Conservation (phyloP, 2,888 invertebrate species). For the Mesoligia furuncula region DNA sequence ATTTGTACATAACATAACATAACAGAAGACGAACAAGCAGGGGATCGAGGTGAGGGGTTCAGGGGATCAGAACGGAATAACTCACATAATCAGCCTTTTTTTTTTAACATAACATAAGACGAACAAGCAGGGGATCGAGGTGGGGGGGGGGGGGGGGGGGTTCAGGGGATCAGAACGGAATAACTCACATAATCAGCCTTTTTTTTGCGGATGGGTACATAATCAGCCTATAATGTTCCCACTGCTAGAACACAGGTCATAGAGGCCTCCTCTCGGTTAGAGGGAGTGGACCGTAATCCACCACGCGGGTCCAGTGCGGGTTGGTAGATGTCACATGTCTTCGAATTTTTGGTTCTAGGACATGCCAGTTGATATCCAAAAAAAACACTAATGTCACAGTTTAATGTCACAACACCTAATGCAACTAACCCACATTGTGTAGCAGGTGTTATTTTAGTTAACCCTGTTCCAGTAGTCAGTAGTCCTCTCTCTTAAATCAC, state of each 20-base stretch:
- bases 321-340: neutral
- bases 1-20: neutral
- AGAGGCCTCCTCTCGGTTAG: neutral
- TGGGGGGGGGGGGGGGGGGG: too few species aligned
- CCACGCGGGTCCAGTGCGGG: neutral
- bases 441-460: conserved; percentile 74
- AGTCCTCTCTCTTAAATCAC: conserved; percentile 76
- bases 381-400: conserved; percentile 11
- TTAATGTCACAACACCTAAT: conserved; percentile 55
- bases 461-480: conserved; percentile 73
- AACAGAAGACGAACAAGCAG: too few species aligned
- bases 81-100: too few species aligned
- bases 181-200: too few species aligned
- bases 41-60: too few species aligned
- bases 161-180: too few species aligned
- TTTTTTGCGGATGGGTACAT: too few species aligned
- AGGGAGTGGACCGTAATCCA: neutral
- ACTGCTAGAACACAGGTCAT: too few species aligned
- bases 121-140: too few species aligned
- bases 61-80: too few species aligned
- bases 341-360: neutral
- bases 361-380: neutral
- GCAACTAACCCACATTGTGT: conserved; percentile 61
- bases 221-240: too few species aligned
- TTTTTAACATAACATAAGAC: too few species aligned